A percentile compares a stretch with the other conserved stretches of the same genome.
Conservation (phyloP, 2,888 invertebrate genomes). For the Thyatira batis region DNA sequence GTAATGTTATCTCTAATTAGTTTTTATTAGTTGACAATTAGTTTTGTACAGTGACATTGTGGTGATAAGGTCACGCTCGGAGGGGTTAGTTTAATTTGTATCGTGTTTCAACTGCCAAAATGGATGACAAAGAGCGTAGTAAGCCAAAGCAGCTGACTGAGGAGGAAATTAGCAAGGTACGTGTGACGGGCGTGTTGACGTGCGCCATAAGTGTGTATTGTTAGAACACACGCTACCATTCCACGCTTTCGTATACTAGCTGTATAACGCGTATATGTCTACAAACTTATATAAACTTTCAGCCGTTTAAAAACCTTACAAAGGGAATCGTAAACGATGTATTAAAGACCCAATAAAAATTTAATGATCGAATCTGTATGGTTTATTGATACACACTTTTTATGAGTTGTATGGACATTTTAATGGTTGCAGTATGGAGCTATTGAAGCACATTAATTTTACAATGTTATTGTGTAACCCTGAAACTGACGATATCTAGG, state of each 20-base stretch:
- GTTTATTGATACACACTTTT: background rate
- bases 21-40: conserved; percentile 33
- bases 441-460: background rate
- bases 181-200: conserved; percentile 25
- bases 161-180: conserved; percentile 73
- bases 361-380: background rate
- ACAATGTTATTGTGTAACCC: background rate
- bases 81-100: conserved; percentile 5
- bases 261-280: background rate
- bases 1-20: conserved; percentile 32
- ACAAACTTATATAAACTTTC: background rate
- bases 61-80: conserved; percentile 23
- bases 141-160: conserved; percentile 66
- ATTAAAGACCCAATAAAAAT: background rate
- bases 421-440: background rate
- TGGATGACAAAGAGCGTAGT: conserved; percentile 53
- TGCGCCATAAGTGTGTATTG: conserved; percentile 2
- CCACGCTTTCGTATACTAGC: background rate
- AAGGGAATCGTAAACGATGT: background rate
- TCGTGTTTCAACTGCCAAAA: conserved; percentile 27
- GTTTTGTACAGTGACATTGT: conserved; percentile 29
- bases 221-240: background rate
- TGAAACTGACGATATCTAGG: background rate
- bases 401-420: background rate
- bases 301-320: background rate